A percentile compares a stretch with the other conserved stretches of the same genome.
Conservation (phyloP, 2,797 vertebrate species). For the Eleutherodactylus coqui region DNA sequence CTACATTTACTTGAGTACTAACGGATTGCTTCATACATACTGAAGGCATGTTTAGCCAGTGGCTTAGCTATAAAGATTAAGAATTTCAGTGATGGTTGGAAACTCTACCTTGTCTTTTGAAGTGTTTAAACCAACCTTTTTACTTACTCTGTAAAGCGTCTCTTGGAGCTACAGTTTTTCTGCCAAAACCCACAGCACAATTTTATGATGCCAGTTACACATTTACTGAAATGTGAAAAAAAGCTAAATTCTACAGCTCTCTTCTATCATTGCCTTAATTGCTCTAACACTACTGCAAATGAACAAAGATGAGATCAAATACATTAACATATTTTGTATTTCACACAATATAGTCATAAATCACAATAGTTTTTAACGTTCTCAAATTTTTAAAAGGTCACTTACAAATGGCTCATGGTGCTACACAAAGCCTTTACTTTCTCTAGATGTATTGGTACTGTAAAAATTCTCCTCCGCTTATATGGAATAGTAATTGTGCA, state of each 20-base stretch:
- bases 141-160: not conserved
- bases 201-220: not conserved
- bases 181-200: not conserved
- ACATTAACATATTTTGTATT: not conserved
- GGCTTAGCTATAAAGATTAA: not conserved
- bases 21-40: no score
- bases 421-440: no score
- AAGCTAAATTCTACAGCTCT: not conserved
- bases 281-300: not conserved
- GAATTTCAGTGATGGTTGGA: not conserved
- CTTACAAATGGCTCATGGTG: no score
- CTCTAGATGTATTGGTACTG: no score
- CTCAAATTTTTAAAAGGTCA: no score
- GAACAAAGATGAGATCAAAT: not conserved
- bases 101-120: not conserved
- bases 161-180: not conserved
- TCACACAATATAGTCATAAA: not conserved
- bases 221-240: not conserved
- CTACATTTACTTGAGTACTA: no score
- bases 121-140: slow-evolving; percentile 4
- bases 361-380: not conserved
- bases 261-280: not conserved
- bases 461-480: no score
- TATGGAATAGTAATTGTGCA: no score
- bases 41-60: no score